A percentile compares a stretch with the other conserved stretches of the same genome.
phyloP scores from a whole-genome alignment of 1,140 invertebrate genomes.

The Drosophila teissieri region DNA sequence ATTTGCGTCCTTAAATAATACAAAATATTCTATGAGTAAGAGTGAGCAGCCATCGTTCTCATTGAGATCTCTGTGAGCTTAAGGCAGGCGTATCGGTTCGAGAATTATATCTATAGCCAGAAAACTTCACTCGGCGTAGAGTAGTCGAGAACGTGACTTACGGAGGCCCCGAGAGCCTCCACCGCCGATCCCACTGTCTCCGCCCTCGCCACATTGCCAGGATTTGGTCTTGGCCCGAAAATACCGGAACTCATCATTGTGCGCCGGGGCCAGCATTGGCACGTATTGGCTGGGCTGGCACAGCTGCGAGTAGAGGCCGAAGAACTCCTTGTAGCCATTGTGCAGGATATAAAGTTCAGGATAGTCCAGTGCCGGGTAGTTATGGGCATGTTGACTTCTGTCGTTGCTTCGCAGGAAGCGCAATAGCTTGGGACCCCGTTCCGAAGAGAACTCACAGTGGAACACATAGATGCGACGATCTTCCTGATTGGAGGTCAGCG shows the following conservation, averaged over 20 bases:
- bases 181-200: constrained; percentile 48
- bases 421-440: constrained; percentile 95
- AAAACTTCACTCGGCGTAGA: constrained; percentile 49
- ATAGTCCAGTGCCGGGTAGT: constrained; percentile 95
- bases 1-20: constrained; percentile 36
- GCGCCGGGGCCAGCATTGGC: constrained; percentile 91
- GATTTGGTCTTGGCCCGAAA: constrained; percentile 88
- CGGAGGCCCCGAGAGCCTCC: constrained; percentile 19
- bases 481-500: constrained; percentile 61
- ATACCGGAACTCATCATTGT: constrained; percentile 88
- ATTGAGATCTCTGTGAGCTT: not conserved
- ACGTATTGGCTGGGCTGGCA: constrained; percentile 91
- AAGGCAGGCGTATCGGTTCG: not conserved
- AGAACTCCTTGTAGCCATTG: constrained; percentile 97
- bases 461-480: constrained; percentile 94
- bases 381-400: constrained; percentile 91
- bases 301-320: constrained; percentile 87
- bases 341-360: constrained; percentile 97
- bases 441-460: constrained; percentile 99
- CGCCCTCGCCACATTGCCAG: constrained; percentile 86
- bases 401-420: constrained; percentile 94
- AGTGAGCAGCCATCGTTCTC: not conserved
- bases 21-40: constrained; percentile 3
- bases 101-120: too few relatives aligned
- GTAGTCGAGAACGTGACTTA: constrained; percentile 65